These are phyloP conservation scores for Salticus scenicus DNA, from an alignment of 2,888 invertebrate genomes.

Conservation along the genomic window DNA sequence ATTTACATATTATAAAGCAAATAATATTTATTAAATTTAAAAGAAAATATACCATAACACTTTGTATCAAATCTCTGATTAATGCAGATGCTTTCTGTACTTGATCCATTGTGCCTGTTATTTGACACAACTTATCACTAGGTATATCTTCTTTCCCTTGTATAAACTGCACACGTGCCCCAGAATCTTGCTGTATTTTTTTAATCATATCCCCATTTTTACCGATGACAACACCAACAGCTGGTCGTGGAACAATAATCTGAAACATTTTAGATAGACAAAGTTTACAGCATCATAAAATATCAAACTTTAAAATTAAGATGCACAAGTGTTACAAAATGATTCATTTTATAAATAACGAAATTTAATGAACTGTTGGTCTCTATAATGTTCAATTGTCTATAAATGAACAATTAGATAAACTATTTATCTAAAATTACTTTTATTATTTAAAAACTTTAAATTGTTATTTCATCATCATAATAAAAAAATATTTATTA, in stretches of 20 bases:
- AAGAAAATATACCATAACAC: slow-evolving; percentile 87
- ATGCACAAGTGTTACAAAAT: no score
- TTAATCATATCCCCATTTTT: slow-evolving; percentile 99
- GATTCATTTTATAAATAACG: no score
- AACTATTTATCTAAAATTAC: no score
- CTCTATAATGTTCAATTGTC: no score
- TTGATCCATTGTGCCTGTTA: slow-evolving; percentile 83
- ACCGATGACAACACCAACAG: slow-evolving; percentile 97
- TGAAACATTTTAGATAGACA: slow-evolving; percentile 70
- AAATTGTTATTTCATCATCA: no score
- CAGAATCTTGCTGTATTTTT: slow-evolving; percentile 93
- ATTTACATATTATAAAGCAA: no score
- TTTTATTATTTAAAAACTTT: no score
- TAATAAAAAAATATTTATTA: no score
- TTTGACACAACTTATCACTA: slow-evolving; percentile 90
- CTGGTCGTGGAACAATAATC: slow-evolving; percentile 91
- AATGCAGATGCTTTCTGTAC: slow-evolving; percentile 90
- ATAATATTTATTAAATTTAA: no score
- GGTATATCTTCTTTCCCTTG: slow-evolving; percentile 84
- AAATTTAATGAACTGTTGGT: no score
- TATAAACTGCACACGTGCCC: slow-evolving; percentile 91
- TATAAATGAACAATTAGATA: no score
- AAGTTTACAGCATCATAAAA: neutral
- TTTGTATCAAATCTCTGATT: slow-evolving; percentile 92
- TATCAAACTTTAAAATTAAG: neutral